Evolutionary conservation across 2,113 vertebrate genomes (phyloP).

Genomic region (Lepus americanus): DNA sequence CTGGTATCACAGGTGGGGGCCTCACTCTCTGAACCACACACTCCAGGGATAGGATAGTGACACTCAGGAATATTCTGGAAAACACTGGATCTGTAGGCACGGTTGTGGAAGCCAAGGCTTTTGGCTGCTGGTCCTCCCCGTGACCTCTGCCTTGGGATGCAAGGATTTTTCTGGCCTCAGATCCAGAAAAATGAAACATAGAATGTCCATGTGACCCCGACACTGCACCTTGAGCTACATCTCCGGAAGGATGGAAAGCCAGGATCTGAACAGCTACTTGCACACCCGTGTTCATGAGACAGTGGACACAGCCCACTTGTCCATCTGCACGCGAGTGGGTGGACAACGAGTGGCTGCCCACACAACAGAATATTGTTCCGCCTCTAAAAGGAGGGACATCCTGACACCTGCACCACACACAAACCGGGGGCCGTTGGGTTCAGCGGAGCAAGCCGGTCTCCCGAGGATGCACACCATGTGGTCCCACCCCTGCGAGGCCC

Average conservation of each 20-base stretch:
- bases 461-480: accelerated
- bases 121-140: neutral
- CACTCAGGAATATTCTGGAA: neutral
- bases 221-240: accelerated
- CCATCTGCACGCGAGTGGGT: accelerated
- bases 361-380: neutral
- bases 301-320: neutral
- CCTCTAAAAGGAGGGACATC: neutral
- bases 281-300: accelerated
- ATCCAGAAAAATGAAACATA: neutral
- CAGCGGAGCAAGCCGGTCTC: neutral
- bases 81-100: neutral
- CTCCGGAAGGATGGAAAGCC: neutral
- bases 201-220: neutral
- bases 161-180: too few relatives aligned
- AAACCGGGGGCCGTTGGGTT: neutral
- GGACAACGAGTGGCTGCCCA: accelerated
- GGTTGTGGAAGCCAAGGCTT: neutral
- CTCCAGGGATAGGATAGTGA: neutral
- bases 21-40: too few relatives aligned
- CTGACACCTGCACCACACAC: accelerated
- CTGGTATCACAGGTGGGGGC: too few relatives aligned
- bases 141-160: neutral
- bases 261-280: neutral
- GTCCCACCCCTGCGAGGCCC: accelerated